Evolutionary conservation across 2,797 vertebrate species (phyloP), one percentile per base, ranked within the genome.

Genomic region (Acipenser transmontanus): DNA sequence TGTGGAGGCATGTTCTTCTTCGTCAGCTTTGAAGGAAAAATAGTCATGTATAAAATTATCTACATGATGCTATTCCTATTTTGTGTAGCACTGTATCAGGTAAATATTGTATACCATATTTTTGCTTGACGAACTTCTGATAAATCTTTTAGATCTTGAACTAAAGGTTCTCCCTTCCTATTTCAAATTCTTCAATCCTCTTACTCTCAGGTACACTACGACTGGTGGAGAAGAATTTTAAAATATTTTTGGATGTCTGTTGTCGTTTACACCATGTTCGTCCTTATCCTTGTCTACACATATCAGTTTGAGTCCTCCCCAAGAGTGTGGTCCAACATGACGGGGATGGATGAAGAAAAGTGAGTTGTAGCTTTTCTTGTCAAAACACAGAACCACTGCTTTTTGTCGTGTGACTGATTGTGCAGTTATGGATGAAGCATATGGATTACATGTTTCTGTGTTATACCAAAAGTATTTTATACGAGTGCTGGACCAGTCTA

Each of bases 241-340:
- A 99, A 99, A 72, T 99, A 99, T 78, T 99, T 99, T 84, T 99
- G 97, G 97, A 98, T 99, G 94, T 95, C 95, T 0, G 96, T 99
- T 71, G 96, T 99, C 74, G 85, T 98, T 77, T 99, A 99, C 82
- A 99, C 97, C 0, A 99, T 99, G 97, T 74, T 99, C 77, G 97
- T 99, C 73, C 94, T 99, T 75, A 91, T 93, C 50, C 90, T 98
- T 64, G 95, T 98, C 79, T 99, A 99, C 79, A 99, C 96, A 1
- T 98, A 89, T 80, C 97, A 99, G 81, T 98, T 99, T 82, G 78
- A 94, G 0, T 87, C 85, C 11, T 97, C 94, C 14, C 80, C 84
- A 10, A 49, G 49, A 0, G 76, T 91, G 73, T 99, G 95, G 96
- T 82, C 78, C 71, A 87, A 86, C 1, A 85, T 91, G 85, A 88